A percentile compares a stretch with the other conserved stretches of the same genome.
phyloP scores from a whole-genome alignment of 2,113 vertebrate genomes.

The Rhagologus leucostigma region DNA sequence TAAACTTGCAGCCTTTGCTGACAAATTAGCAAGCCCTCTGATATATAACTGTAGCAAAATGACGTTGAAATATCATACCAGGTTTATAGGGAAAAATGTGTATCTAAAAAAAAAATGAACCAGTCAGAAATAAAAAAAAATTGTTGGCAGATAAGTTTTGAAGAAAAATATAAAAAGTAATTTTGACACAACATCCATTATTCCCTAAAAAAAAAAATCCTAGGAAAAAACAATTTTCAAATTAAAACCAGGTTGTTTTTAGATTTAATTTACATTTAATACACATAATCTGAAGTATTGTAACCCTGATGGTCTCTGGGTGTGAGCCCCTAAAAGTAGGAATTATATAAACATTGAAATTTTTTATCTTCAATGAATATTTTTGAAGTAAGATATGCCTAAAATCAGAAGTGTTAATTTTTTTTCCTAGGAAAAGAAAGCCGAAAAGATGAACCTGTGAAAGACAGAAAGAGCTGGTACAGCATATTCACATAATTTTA shows the following conservation, averaged over 20 bases:
- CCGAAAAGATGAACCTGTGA: not conserved
- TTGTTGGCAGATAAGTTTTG: not conserved
- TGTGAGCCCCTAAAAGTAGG: not conserved
- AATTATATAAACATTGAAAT: not conserved
- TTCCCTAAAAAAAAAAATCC: not conserved
- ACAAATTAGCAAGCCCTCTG: not conserved
- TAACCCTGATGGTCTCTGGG: not conserved
- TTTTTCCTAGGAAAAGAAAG: not conserved
- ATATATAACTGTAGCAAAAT: not conserved
- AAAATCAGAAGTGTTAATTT: not conserved
- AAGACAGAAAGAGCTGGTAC: not conserved
- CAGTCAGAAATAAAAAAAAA: not conserved
- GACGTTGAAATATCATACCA: not conserved
- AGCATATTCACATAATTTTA: not conserved
- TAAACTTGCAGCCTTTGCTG: not conserved
- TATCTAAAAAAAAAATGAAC: not conserved
- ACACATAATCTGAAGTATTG: not conserved
- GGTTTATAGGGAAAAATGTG: not conserved
- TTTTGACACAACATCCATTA: not conserved
- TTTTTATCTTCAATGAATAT: not conserved
- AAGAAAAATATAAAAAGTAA: not conserved
- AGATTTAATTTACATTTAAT: not conserved
- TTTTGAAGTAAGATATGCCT: not conserved
- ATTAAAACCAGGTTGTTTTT: not conserved
- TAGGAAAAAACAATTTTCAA: accelerated